Evolutionary conservation across 2,797 vertebrate genomes (phyloP).

Genomic region (Myotis daubentonii): DNA sequence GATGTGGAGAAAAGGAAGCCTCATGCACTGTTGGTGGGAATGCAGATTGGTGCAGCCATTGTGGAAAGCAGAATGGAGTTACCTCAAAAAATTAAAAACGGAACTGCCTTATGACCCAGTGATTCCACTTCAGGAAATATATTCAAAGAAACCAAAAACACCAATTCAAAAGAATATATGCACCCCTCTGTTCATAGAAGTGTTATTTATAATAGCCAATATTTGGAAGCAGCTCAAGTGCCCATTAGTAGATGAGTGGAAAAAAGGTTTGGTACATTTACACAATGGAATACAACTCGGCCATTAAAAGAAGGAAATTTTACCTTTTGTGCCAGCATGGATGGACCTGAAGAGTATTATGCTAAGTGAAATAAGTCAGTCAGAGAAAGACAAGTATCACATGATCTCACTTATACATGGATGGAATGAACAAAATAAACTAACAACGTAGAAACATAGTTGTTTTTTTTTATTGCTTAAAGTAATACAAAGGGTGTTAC

Average conservation of each 20-base stretch:
- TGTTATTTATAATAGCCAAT: not conserved
- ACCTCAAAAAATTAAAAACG: not conserved
- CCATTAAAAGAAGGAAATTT: not conserved
- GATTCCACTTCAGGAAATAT: not conserved
- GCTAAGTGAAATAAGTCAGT: not conserved
- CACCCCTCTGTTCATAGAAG: not conserved
- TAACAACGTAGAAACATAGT: not conserved
- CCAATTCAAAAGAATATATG: not conserved
- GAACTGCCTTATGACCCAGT: not conserved
- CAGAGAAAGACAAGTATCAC: not conserved
- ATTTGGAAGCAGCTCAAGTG: not conserved
- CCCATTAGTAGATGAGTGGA: not conserved
- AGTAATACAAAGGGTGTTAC: too few relatives aligned
- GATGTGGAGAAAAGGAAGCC: not conserved
- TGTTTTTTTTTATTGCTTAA: too few relatives aligned
- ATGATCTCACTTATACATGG: not conserved
- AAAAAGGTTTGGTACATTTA: not conserved
- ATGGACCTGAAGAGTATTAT: not conserved
- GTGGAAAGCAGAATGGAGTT: not conserved
- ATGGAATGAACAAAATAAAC: not conserved
- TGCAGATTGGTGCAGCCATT: not conserved
- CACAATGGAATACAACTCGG: not conserved
- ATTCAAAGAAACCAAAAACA: not conserved
- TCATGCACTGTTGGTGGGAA: not conserved
- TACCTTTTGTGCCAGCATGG: not conserved